Evolutionary conservation across 1,140 invertebrate species (phyloP).

Genomic region (Drosophila miranda): DNA sequence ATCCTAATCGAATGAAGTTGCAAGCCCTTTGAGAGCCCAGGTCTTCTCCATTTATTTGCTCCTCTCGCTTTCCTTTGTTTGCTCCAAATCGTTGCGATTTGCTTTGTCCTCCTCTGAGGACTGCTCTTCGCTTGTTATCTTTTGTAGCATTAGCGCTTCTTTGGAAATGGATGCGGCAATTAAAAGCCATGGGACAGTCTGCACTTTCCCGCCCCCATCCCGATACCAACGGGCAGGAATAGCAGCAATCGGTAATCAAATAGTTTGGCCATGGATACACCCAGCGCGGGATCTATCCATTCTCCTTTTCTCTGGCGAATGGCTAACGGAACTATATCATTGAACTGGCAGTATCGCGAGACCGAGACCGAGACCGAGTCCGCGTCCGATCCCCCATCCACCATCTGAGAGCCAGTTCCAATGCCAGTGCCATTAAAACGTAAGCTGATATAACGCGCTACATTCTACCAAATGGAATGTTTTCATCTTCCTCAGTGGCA

Average conservation of each 20-base stretch:
- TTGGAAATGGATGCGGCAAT: conserved; percentile 51
- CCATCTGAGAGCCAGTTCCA: conserved; percentile 11
- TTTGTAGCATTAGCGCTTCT: conserved; percentile 35
- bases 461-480: conserved; percentile 49
- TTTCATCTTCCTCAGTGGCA: conserved; percentile 36
- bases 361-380: too few species aligned
- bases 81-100: conserved; percentile 7
- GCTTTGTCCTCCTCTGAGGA: neutral
- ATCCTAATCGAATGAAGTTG: neutral
- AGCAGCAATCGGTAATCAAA: conserved; percentile 74
- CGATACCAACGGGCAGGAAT: neutral
- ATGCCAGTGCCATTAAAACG: conserved; percentile 68
- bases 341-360: too few species aligned
- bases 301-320: conserved; percentile 23
- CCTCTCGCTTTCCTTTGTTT: neutral
- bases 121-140: conserved; percentile 5
- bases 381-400: too few species aligned
- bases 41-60: neutral
- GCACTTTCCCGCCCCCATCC: neutral
- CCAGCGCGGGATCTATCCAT: neutral
- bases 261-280: conserved; percentile 42
- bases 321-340: too few species aligned
- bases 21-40: neutral
- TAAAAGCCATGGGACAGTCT: conserved; percentile 31
- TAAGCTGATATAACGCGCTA: conserved; percentile 74